These are phyloP conservation scores for Boleophthalmus pectinirostris DNA, from an alignment of 2,113 vertebrate genomes.

Conservation along the genomic window DNA sequence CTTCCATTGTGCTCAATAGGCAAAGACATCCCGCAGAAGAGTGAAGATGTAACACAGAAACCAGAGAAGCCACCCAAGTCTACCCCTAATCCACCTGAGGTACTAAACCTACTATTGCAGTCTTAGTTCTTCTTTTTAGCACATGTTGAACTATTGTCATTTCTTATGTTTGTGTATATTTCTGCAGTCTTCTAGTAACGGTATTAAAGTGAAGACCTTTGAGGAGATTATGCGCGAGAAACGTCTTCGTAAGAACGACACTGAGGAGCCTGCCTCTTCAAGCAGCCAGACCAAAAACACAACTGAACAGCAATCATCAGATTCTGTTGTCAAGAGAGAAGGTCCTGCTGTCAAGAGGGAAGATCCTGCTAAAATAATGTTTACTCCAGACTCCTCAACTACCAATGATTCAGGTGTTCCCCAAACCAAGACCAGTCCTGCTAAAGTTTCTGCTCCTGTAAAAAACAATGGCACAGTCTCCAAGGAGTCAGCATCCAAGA, in stretches of 20 bases:
- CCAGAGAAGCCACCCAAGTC: conserved; percentile 18
- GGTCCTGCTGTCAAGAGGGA: conserved; percentile 29
- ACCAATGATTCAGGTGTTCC: conserved; percentile 13
- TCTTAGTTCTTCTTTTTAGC: not conserved
- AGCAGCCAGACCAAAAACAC: conserved; percentile 16
- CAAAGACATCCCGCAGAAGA: conserved; percentile 32
- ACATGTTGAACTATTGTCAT: not conserved
- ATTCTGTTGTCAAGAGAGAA: conserved; percentile 28
- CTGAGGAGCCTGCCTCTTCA: conserved; percentile 62
- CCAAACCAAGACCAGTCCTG: conserved; percentile 12
- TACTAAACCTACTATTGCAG: conserved; percentile 7
- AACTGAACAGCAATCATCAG: not conserved
- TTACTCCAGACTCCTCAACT: not conserved
- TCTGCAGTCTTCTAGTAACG: conserved; percentile 43
- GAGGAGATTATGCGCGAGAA: conserved; percentile 88
- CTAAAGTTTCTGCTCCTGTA: not conserved
- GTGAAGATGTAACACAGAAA: conserved; percentile 28
- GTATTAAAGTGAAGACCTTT: conserved; percentile 84
- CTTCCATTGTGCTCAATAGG: conserved; percentile 31
- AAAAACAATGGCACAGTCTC: conserved; percentile 16
- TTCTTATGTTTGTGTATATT: not conserved
- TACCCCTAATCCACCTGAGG: conserved; percentile 39
- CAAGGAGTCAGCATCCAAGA: conserved; percentile 2
- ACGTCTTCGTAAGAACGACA: conserved; percentile 73
- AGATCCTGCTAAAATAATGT: conserved; percentile 11